Percentiles rank a stretch among this genome's conserved stretches.
These are phyloP conservation scores for Danio jaintianensis DNA, from an alignment of 2,797 vertebrate genomes.

Conservation along the genomic window DNA sequence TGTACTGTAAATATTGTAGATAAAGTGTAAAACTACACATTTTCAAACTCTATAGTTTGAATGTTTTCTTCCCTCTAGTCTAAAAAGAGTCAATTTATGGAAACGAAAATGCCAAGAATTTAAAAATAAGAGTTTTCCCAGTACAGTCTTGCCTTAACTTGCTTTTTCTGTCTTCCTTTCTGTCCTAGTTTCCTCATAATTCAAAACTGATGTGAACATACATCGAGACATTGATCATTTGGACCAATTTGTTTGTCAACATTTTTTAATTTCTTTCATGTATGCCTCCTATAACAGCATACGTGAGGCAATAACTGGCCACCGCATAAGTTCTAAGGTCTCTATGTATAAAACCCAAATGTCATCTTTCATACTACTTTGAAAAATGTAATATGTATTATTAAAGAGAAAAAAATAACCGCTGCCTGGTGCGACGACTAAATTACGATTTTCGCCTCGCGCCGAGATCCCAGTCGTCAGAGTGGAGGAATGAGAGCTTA, in stretches of 20 bases:
- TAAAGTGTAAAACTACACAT: no score
- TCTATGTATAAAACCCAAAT: constrained; percentile 9
- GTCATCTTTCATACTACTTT: constrained; percentile 19
- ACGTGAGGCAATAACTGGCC: constrained; percentile 1
- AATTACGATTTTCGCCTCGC: constrained; percentile 35
- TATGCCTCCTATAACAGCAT: not conserved
- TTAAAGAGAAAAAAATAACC: constrained; percentile 34
- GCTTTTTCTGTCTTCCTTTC: constrained; percentile 38
- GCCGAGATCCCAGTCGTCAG: constrained; percentile 34
- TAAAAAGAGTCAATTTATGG: no score
- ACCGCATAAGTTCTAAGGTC: constrained; percentile 7
- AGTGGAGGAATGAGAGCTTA: constrained; percentile 20
- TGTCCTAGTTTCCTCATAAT: constrained; percentile 61
- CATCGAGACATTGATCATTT: constrained; percentile 72
- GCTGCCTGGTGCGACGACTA: constrained; percentile 5
- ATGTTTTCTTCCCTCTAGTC: no score
- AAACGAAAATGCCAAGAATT: no score
- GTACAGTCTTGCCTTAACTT: not conserved
- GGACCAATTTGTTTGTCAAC: constrained; percentile 69
- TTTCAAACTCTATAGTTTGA: no score
- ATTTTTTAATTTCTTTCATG: constrained; percentile 31
- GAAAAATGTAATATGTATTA: constrained; percentile 25
- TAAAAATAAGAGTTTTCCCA: no score
- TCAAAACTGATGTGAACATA: constrained; percentile 70
- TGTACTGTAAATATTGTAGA: no score